phyloP scores from a whole-genome alignment of 2,797 vertebrate species.

The Lithobates pipiens region DNA sequence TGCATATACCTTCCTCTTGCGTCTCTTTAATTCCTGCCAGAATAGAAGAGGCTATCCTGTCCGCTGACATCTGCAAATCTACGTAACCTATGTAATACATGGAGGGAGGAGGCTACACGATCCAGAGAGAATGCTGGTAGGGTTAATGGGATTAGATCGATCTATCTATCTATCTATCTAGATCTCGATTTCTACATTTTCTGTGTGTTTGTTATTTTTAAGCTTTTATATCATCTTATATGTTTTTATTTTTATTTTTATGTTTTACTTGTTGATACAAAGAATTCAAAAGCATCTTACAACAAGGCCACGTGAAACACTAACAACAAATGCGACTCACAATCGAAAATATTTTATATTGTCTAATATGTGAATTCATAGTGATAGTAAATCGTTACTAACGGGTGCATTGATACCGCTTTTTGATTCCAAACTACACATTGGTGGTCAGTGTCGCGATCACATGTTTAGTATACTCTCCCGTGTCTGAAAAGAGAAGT shows the following conservation, averaged over 20 bases:
- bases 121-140: constrained; percentile 32
- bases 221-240: neutral
- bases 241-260: too few species aligned
- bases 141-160: neutral
- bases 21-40: constrained; percentile 16
- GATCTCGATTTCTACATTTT: too few species aligned
- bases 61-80: neutral
- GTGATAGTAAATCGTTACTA: too few species aligned
- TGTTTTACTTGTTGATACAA: too few species aligned
- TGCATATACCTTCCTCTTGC: constrained; percentile 33
- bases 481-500: neutral
- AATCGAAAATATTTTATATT: too few species aligned
- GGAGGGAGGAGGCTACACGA: neutral
- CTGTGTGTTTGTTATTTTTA: neutral
- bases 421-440: neutral
- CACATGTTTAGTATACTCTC: neutral
- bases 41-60: neutral
- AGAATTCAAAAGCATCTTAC: too few species aligned
- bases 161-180: constrained; percentile 2
- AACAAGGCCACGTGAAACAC: too few species aligned
- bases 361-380: too few species aligned
- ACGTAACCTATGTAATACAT: neutral
- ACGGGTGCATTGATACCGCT: too few species aligned
- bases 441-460: too few species aligned
- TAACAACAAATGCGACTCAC: too few species aligned